Percentiles rank a stretch among this genome's conserved stretches.
phyloP scores from a whole-genome alignment of 2,797 vertebrate species.

The Tympanoctomys barrerae region DNA sequence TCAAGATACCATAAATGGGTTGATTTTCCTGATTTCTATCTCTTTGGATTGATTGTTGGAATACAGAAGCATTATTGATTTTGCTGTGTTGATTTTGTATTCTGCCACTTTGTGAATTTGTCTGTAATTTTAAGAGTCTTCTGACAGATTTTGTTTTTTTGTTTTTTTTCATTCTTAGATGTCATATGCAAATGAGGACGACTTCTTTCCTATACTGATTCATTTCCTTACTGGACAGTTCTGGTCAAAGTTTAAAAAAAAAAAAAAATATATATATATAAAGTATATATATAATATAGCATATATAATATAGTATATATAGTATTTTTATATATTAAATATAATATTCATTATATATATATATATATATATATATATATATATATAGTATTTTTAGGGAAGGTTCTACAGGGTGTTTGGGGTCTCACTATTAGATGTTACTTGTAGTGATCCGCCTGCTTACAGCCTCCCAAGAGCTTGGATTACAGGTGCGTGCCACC shows the following conservation, averaged over 20 bases:
- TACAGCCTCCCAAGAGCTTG: no score
- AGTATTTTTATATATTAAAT: no score
- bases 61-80: neutral
- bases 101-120: neutral
- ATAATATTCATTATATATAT: no score
- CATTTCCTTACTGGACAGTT: neutral
- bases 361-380: no score
- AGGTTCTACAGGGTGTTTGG: no score
- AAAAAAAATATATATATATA: no score
- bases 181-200: neutral
- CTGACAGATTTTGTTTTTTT: neutral
- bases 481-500: no score
- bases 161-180: neutral
- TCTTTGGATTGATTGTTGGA: neutral
- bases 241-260: neutral
- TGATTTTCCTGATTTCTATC: neutral
- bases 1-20: neutral
- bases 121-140: neutral
- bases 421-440: no score
- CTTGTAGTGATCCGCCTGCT: no score
- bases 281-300: no score
- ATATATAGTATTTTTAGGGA: no score
- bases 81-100: neutral
- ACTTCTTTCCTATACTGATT: neutral
- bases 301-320: no score